Conservation (phyloP, 2,888 invertebrate species). For the Drosophila koepferae region DNA sequence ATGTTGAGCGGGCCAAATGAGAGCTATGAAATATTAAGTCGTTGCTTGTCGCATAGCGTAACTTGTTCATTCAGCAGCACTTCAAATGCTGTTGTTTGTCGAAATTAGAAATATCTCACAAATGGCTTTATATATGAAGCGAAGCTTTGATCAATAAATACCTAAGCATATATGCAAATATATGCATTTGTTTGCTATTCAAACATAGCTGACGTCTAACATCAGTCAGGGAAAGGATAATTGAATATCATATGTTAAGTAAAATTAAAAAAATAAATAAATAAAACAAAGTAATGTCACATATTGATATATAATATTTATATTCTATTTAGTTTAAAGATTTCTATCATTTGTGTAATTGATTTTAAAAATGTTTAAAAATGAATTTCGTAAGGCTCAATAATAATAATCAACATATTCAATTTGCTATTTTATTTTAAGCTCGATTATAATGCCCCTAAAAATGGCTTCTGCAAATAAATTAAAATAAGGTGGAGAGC, state of each 20-base stretch:
- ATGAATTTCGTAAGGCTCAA: too few relatives aligned
- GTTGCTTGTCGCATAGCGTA: constrained; percentile 26
- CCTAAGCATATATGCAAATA: background rate
- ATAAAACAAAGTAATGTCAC: background rate
- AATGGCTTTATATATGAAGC: background rate
- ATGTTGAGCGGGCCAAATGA: constrained; percentile 18
- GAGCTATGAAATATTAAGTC: constrained; percentile 32
- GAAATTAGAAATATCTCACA: background rate
- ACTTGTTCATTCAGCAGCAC: background rate
- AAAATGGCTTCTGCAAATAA: too few relatives aligned
- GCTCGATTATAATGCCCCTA: too few relatives aligned
- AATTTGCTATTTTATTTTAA: too few relatives aligned
- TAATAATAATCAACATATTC: too few relatives aligned
- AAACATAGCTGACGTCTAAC: background rate
- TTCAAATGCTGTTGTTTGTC: background rate
- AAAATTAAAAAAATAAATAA: too few relatives aligned
- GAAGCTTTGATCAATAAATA: background rate
- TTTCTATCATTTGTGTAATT: background rate
- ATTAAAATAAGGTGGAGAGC: too few relatives aligned
- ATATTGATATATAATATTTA: too few relatives aligned
- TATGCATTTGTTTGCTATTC: background rate
- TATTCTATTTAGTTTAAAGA: background rate
- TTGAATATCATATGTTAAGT: background rate
- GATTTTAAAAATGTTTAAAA: too few relatives aligned
- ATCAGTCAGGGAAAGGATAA: background rate